Evolutionary conservation across 2,888 invertebrate species (phyloP).

Genomic region (Tachystola acroxantha): DNA sequence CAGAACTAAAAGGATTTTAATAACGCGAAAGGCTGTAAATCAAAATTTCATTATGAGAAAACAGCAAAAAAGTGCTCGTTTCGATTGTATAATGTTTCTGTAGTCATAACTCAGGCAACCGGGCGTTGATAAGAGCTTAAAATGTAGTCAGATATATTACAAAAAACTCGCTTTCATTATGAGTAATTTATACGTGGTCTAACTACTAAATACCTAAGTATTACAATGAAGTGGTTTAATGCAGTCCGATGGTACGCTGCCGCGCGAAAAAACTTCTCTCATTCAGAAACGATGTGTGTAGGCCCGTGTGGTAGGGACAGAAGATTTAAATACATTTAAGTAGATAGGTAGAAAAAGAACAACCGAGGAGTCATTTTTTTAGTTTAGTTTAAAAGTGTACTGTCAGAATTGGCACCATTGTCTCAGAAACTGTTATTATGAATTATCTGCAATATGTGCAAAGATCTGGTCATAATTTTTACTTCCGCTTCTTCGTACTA

Average conservation of each 20-base stretch:
- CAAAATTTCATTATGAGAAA: constrained; percentile 63
- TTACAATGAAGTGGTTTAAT: constrained; percentile 60
- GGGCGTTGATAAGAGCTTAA: constrained; percentile 50
- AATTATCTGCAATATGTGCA: too few species aligned
- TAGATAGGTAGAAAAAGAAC: neutral
- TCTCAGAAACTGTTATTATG: too few species aligned
- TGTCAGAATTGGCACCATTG: too few species aligned
- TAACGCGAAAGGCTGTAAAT: constrained; percentile 55
- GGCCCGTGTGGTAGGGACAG: constrained; percentile 24
- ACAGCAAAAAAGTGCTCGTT: constrained; percentile 39
- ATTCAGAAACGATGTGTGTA: constrained; percentile 38
- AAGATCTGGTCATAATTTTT: too few species aligned
- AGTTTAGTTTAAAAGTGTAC: too few species aligned
- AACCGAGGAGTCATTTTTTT: neutral
- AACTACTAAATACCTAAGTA: constrained; percentile 60
- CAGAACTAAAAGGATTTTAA: constrained; percentile 52
- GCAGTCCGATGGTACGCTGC: constrained; percentile 33
- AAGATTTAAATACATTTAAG: constrained; percentile 7
- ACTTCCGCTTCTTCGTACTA: too few species aligned
- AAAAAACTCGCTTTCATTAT: constrained; percentile 47
- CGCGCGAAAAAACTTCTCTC: constrained; percentile 32
- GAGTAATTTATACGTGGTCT: constrained; percentile 49
- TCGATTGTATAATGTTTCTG: constrained; percentile 11
- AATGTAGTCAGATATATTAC: constrained; percentile 44
- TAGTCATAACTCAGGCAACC: constrained; percentile 42